phyloP scores from a whole-genome alignment of 2,797 vertebrate genomes.

The Pempheris klunzingeri region DNA sequence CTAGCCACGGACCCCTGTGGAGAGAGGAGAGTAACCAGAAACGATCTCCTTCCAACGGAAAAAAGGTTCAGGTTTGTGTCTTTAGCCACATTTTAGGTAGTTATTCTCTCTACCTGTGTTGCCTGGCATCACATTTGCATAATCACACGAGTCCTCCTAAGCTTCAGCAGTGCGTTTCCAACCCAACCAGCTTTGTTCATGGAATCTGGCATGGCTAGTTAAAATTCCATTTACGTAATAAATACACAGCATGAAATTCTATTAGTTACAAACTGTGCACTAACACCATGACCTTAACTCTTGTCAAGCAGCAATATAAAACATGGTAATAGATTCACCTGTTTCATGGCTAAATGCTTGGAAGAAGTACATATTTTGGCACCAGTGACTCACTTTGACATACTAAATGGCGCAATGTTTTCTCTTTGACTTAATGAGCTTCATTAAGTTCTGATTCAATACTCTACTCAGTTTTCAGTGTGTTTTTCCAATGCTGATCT shows the following conservation, averaged over 20 bases:
- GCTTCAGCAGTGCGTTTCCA: not conserved
- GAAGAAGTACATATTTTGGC: constrained; percentile 56
- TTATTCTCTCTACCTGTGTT: constrained; percentile 2
- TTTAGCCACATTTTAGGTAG: constrained; percentile 4
- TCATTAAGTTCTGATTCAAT: constrained; percentile 50
- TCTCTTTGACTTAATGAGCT: constrained; percentile 60
- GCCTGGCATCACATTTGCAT: constrained; percentile 23
- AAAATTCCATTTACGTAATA: constrained; percentile 43
- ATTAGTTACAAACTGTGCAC: constrained; percentile 57
- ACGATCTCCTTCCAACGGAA: not conserved
- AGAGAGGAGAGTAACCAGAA: not conserved
- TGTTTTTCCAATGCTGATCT: constrained; percentile 30
- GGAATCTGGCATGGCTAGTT: constrained; percentile 34
- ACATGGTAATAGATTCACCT: constrained; percentile 46
- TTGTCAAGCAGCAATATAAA: constrained; percentile 38
- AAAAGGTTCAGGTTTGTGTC: not conserved
- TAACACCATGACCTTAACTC: constrained; percentile 50
- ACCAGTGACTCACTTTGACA: constrained; percentile 47
- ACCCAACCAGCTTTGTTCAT: constrained; percentile 2
- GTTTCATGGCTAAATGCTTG: constrained; percentile 39
- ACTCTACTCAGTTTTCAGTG: constrained; percentile 1
- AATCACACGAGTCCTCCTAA: constrained; percentile 19
- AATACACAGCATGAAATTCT: constrained; percentile 48
- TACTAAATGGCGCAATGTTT: constrained; percentile 51
- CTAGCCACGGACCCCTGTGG: not conserved